Percentiles rank a stretch among this genome's conserved stretches.
Conservation (phyloP, 2,113 vertebrate genomes). For the Varanus komodoensis region DNA sequence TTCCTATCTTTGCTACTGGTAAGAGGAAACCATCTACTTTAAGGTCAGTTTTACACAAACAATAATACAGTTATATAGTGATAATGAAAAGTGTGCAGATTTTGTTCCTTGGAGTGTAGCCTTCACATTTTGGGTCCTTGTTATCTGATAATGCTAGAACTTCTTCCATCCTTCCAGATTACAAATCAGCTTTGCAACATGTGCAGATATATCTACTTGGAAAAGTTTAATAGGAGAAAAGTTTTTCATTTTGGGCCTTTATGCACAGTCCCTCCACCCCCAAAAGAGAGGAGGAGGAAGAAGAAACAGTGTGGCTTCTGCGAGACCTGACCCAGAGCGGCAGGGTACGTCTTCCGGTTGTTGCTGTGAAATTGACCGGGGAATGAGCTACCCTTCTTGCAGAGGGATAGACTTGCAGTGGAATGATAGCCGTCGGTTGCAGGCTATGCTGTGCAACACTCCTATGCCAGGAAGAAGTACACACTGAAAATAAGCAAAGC, state of each 20-base stretch:
- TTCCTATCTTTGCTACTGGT: slow-evolving; percentile 40
- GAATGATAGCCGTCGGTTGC: background rate
- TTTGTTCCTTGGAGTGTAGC: slow-evolving; percentile 15
- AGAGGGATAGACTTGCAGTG: too few relatives aligned
- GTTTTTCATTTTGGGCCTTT: background rate
- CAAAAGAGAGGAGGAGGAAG: too few relatives aligned
- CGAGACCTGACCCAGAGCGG: background rate
- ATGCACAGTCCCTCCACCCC: background rate
- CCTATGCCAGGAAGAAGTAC: background rate
- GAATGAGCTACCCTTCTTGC: background rate
- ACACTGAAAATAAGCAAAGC: background rate
- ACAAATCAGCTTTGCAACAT: background rate
- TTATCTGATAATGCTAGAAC: slow-evolving; percentile 35
- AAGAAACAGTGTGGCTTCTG: background rate
- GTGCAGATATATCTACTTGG: background rate
- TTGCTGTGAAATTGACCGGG: background rate
- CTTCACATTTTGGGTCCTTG: slow-evolving; percentile 22
- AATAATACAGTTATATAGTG: slow-evolving; percentile 34
- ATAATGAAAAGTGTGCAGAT: slow-evolving; percentile 33
- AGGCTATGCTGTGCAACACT: background rate
- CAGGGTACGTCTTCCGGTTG: background rate
- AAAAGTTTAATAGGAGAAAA: background rate
- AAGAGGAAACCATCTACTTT: slow-evolving; percentile 34
- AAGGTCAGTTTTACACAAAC: slow-evolving; percentile 56
- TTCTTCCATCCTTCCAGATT: fast-evolving